These are phyloP conservation scores for Fopius arisanus DNA, from an alignment of 1,140 invertebrate genomes.

Conservation along the genomic window DNA sequence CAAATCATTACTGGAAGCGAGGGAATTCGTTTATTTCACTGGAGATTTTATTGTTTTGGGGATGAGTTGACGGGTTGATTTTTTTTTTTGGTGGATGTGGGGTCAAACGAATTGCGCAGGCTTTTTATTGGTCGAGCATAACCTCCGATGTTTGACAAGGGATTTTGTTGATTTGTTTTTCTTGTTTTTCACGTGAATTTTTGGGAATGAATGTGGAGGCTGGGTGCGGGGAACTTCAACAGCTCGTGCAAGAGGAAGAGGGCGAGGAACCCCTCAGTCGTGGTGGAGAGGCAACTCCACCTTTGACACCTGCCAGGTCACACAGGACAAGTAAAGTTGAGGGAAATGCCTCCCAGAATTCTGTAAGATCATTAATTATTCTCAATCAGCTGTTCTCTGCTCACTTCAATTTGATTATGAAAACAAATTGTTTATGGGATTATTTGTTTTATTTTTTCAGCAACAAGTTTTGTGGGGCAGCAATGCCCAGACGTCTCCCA, in stretches of 20 bases:
- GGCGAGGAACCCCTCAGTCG: constrained; percentile 52
- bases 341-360: constrained; percentile 5
- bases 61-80: not conserved
- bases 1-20: too few species aligned
- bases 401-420: constrained; percentile 22
- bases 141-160: not conserved
- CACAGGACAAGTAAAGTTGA: constrained; percentile 46
- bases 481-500: constrained; percentile 54
- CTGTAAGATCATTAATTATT: constrained; percentile 4
- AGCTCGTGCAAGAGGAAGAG: constrained; percentile 60
- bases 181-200: not conserved
- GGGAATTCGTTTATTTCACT: too few species aligned
- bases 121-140: not conserved
- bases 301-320: constrained; percentile 53
- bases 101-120: not conserved
- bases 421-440: not conserved
- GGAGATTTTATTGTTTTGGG: not conserved
- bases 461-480: constrained; percentile 58
- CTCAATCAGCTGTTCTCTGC: constrained; percentile 24
- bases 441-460: constrained; percentile 33
- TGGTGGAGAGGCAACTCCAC: constrained; percentile 55
- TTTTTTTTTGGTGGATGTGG: not conserved
- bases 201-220: constrained; percentile 53
- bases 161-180: not conserved
- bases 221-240: constrained; percentile 54